Conservation (phyloP, 2,113 vertebrate genomes). For the Mellivora capensis region DNA sequence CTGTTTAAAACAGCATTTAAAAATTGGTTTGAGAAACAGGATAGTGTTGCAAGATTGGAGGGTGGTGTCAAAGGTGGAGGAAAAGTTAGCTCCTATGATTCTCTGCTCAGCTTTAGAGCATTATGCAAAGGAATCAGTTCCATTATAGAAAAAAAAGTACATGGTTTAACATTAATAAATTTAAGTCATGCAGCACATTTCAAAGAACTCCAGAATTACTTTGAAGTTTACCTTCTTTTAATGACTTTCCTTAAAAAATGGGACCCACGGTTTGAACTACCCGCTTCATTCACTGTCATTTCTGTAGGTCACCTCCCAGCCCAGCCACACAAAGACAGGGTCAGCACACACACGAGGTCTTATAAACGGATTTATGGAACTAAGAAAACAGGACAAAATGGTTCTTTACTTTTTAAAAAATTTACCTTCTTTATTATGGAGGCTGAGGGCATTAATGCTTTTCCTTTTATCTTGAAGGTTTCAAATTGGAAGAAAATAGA, state of each 20-base stretch:
- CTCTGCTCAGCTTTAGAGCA: conserved; percentile 47
- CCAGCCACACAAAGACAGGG: neutral
- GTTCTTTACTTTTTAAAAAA: neutral
- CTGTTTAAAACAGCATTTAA: conserved; percentile 41
- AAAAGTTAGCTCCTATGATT: conserved; percentile 36
- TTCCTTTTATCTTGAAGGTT: conserved; percentile 56
- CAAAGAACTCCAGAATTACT: conserved; percentile 66
- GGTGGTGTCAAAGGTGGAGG: conserved; percentile 28
- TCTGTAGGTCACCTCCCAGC: neutral
- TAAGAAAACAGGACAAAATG: conserved; percentile 43
- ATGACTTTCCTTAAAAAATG: conserved; percentile 66
- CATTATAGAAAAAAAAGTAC: conserved; percentile 19
- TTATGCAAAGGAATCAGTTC: conserved; percentile 59
- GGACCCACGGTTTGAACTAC: conserved; percentile 34
- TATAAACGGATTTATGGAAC: conserved; percentile 47
- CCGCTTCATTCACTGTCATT: conserved; percentile 22
- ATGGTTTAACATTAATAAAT: conserved; percentile 78
- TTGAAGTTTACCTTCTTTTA: conserved; percentile 71
- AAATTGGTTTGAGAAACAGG: conserved; percentile 50
- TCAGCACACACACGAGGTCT: conserved; percentile 3
- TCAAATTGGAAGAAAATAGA: conserved; percentile 38
- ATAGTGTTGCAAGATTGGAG: conserved; percentile 23
- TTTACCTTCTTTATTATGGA: conserved; percentile 37
- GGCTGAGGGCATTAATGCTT: neutral
- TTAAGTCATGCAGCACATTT: conserved; percentile 78